Evolutionary conservation across 2,113 vertebrate genomes (phyloP).

Genomic region (Thalassoma bifasciatum): DNA sequence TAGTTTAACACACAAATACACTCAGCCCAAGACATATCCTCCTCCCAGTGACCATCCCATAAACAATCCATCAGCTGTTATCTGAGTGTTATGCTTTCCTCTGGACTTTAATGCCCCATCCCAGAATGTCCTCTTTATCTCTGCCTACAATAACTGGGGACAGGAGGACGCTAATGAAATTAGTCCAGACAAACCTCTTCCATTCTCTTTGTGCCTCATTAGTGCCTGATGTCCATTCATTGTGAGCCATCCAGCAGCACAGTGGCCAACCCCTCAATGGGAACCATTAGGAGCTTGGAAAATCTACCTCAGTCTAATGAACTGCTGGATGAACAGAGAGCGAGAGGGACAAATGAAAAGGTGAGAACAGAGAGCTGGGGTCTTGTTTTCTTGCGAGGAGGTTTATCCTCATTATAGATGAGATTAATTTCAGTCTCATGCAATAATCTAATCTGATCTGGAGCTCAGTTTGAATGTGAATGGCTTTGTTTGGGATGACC

Average conservation of each 20-base stretch:
- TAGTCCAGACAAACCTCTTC: constrained; percentile 63
- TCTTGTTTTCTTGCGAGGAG: neutral
- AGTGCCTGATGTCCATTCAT: constrained; percentile 54
- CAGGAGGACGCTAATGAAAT: constrained; percentile 65
- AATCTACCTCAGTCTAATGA: constrained; percentile 54
- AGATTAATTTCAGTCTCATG: neutral
- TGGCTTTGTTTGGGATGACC: neutral
- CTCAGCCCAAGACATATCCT: neutral
- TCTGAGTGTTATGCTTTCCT: constrained; percentile 13
- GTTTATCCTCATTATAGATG: neutral
- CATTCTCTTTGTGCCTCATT: constrained; percentile 70
- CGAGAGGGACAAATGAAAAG: constrained; percentile 1
- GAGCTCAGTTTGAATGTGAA: neutral
- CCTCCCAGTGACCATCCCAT: constrained; percentile 2
- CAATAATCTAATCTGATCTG: neutral
- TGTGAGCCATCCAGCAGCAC: constrained; percentile 34
- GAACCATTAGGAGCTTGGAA: constrained; percentile 35
- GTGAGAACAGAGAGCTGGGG: constrained; percentile 3
- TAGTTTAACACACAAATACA: neutral
- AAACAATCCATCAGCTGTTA: constrained; percentile 53
- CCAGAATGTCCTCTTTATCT: constrained; percentile 60
- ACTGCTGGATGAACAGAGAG: constrained; percentile 10
- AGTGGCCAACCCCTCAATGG: constrained; percentile 34
- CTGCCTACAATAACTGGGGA: constrained; percentile 54
- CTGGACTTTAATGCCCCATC: constrained; percentile 43